phyloP scores from a whole-genome alignment of 2,113 vertebrate species.

The Spheniscus mendiculus region DNA sequence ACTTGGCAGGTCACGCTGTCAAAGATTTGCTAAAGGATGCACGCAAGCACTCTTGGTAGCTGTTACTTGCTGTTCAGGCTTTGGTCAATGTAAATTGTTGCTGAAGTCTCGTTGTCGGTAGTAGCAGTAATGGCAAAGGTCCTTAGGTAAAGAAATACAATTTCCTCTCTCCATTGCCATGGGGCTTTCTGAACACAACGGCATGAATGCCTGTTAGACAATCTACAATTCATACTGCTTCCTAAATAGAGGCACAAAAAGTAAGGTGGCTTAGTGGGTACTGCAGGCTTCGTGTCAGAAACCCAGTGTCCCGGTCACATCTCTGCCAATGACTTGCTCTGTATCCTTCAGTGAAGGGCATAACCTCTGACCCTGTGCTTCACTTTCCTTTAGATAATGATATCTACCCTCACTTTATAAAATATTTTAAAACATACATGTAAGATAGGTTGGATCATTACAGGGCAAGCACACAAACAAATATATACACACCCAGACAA shows the following conservation, averaged over 20 bases:
- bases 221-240: not conserved
- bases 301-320: rapidly evolving
- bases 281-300: not conserved
- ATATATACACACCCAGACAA: not conserved
- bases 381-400: not conserved
- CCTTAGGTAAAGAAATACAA: not conserved
- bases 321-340: not conserved
- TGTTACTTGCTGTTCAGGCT: not conserved
- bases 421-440: not conserved
- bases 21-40: not conserved
- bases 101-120: not conserved
- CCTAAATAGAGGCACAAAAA: not conserved
- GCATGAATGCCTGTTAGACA: not conserved
- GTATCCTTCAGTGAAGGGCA: not conserved
- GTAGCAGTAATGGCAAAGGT: not conserved
- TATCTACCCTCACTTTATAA: not conserved
- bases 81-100: not conserved
- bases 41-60: not conserved
- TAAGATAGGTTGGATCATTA: not conserved
- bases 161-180: not conserved
- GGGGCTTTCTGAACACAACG: not conserved
- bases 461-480: constrained; percentile 14
- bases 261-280: not conserved
- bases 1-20: not conserved
- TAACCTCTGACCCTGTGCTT: not conserved